A percentile compares a stretch with the other conserved stretches of the same genome.
phyloP scores from a whole-genome alignment of 2,797 vertebrate species.

The Heliangelus exortis region DNA sequence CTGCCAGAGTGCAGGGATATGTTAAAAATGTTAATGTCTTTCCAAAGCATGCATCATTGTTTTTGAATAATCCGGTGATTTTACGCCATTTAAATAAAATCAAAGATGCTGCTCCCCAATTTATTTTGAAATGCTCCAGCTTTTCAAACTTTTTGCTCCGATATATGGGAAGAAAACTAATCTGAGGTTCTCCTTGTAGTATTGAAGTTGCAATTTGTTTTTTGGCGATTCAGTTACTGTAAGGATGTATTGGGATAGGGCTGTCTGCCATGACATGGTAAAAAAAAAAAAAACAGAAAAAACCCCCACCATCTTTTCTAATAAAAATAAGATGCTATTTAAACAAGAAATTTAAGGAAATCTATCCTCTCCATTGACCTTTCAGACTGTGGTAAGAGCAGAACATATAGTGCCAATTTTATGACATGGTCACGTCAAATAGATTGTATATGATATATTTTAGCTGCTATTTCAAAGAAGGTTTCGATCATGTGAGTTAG shows the following conservation, averaged over 20 bases:
- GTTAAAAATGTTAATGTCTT: conserved; percentile 25
- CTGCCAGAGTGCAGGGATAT: neutral
- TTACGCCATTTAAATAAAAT: neutral
- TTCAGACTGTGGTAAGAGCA: conserved; percentile 13
- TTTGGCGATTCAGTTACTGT: neutral
- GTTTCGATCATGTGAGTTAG: neutral
- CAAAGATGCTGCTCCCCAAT: neutral
- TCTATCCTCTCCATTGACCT: conserved; percentile 47
- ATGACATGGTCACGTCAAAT: neutral
- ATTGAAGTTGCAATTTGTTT: conserved; percentile 43
- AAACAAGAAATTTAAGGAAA: conserved; percentile 41
- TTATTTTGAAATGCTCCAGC: neutral
- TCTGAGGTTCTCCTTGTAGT: neutral
- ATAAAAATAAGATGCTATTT: conserved; percentile 55
- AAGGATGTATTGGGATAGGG: conserved; percentile 28
- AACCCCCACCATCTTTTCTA: neutral
- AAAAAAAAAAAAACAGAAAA: neutral
- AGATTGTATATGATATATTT: neutral
- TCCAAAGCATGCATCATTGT: neutral
- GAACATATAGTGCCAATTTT: conserved; percentile 35
- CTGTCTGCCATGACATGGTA: conserved; percentile 33
- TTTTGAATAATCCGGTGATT: conserved; percentile 18
- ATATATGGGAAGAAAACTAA: neutral
- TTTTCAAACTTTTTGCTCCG: neutral
- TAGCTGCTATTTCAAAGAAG: neutral